Conservation (phyloP, 2,888 invertebrate species). For the Fragum whitleyi region DNA sequence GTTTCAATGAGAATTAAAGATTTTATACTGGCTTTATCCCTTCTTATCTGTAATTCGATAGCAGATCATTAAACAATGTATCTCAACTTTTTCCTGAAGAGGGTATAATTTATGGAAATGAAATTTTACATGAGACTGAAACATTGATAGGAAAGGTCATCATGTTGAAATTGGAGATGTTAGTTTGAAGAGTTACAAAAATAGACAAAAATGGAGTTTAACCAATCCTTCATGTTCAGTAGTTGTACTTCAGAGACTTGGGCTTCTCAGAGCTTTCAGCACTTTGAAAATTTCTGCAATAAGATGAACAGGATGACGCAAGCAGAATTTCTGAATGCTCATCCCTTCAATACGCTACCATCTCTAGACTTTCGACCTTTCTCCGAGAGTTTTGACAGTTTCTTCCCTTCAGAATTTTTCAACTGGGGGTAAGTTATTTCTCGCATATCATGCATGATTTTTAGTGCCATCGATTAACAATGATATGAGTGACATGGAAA, state of each 20-base stretch:
- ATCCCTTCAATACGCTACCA: slow-evolving; percentile 46
- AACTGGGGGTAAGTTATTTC: slow-evolving; percentile 17
- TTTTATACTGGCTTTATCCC: too few species aligned
- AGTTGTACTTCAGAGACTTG: slow-evolving; percentile 45
- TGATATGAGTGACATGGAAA: too few species aligned
- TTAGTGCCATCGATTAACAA: too few species aligned
- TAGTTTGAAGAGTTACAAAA: background rate
- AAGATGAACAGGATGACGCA: slow-evolving; percentile 41
- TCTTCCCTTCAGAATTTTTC: slow-evolving; percentile 48
- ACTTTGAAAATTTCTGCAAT: slow-evolving; percentile 54
- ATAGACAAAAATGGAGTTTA: slow-evolving; percentile 51
- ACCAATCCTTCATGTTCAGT: slow-evolving; percentile 52
- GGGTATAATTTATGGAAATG: too few species aligned
- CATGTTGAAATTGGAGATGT: too few species aligned
- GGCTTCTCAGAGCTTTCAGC: slow-evolving; percentile 52
- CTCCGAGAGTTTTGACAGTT: slow-evolving; percentile 39
- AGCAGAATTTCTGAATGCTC: slow-evolving; percentile 27
- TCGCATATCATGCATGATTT: too few species aligned
- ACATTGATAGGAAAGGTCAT: too few species aligned
- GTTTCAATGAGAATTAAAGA: too few species aligned
- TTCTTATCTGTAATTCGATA: too few species aligned
- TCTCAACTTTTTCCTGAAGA: too few species aligned
- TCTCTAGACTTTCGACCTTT: slow-evolving; percentile 50
- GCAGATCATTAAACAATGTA: too few species aligned
- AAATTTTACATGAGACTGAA: too few species aligned